Evolutionary conservation across 2,888 invertebrate genomes (phyloP), one percentile per base, ranked within the genome.

Genomic region (Gisinianus flammeolus): DNA sequence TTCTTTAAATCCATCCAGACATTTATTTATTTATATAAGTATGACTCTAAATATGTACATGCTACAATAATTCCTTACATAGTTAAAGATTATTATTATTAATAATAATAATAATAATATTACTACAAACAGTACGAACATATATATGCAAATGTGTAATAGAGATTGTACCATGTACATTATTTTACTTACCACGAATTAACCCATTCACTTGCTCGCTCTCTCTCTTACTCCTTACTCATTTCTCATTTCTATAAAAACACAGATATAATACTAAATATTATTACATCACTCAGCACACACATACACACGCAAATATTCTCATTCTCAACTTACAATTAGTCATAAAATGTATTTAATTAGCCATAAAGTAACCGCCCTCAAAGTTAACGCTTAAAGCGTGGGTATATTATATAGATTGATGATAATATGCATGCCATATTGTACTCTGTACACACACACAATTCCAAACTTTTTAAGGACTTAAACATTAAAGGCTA

Each of bases 281-380:
- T 44, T 16, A 44, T 44, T 19, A 12, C 44, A 12, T 44, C 1
- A 12, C 44, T 44, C 44, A 12, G 44, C 44, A 12, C 44, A 12
- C 44, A 44, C 44, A 44, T 19, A 19, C 44, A 44, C 44, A 44
- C 6, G 19, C 44, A 44, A 44, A 44, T 44, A 19, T 44, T 44
- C 19, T 6, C 44, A 44, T 44, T 44, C 44, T 44, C 44, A 44
- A 44, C 44, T 44, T 19, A 44, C 62, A 62, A 12, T 26, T 26
- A 62, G 26, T 62, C 22, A 26, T 62, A 62, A 62, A 62, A 62
- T 4, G 22, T 26, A 62, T 62, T 62, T 62, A 62, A 62, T 62
- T 62, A 26, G 62, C 26, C 62, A 62, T 62, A 62, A 62, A 62
- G 12, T 62, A 26, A 44, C 44, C 44, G 44, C 44, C 44, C 19